A percentile compares a stretch with the other conserved stretches of the same genome.
Conservation (phyloP, 2,888 invertebrate species). For the Andrena haemorrhoa region DNA sequence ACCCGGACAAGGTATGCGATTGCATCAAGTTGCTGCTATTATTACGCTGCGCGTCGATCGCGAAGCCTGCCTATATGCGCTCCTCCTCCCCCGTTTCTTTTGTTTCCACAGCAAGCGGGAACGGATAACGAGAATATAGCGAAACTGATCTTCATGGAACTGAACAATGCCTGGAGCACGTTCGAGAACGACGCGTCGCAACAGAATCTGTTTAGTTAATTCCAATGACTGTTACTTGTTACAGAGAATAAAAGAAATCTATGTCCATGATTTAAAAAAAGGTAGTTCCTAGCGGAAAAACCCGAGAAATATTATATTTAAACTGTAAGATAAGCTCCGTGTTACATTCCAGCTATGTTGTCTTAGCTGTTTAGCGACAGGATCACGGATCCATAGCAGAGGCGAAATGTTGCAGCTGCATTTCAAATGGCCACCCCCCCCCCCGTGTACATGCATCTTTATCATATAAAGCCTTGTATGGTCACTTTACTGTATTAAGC, state of each 20-base stretch:
- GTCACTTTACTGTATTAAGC: conserved; percentile 59
- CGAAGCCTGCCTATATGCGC: background rate
- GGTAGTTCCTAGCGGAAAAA: conserved; percentile 68
- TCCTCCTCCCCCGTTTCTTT: conserved; percentile 1
- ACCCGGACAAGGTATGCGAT: conserved; percentile 96
- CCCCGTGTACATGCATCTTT: conserved; percentile 62
- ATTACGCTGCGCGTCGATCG: background rate
- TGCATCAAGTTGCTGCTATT: background rate
- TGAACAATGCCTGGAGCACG: conserved; percentile 99
- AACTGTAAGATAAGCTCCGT: conserved; percentile 70
- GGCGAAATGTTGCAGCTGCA: conserved; percentile 49
- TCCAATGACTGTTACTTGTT: conserved; percentile 67
- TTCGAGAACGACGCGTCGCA: conserved; percentile 95
- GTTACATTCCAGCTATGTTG: conserved; percentile 75
- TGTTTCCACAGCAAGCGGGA: conserved; percentile 92
- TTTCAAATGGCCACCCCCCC: conserved; percentile 56
- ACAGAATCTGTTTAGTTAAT: conserved; percentile 89
- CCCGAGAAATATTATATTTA: conserved; percentile 65
- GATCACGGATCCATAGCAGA: conserved; percentile 48
- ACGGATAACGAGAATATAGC: conserved; percentile 97
- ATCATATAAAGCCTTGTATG: conserved; percentile 66
- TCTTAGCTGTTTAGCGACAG: conserved; percentile 68
- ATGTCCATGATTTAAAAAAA: conserved; percentile 65
- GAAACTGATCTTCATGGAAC: conserved; percentile 98
- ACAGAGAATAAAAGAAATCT: conserved; percentile 51